These are phyloP conservation scores for Corynorhinus townsendii DNA, from an alignment of 2,113 vertebrate species.

Conservation along the genomic window DNA sequence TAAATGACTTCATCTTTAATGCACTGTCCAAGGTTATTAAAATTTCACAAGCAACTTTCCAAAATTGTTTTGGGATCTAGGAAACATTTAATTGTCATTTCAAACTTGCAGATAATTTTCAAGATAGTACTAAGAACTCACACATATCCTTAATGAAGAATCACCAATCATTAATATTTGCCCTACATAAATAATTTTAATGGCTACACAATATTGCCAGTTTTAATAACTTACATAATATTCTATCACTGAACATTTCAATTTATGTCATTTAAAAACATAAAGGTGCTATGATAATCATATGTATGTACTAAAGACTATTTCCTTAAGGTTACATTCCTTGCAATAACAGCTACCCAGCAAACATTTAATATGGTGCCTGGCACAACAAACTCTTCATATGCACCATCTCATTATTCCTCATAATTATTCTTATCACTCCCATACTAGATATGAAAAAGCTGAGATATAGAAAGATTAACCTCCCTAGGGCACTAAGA, in stretches of 20 bases:
- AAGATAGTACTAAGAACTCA: neutral
- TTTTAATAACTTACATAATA: neutral
- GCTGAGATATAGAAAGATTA: conserved; percentile 13
- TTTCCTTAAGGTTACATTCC: neutral
- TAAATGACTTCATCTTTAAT: neutral
- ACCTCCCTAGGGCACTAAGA: neutral
- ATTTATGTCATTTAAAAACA: conserved; percentile 26
- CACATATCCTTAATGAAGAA: neutral
- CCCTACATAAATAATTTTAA: neutral
- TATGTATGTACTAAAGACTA: neutral
- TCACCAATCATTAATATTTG: conserved; percentile 7
- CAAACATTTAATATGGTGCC: neutral
- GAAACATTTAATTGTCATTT: conserved; percentile 21
- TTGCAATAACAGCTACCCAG: neutral
- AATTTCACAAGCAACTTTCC: neutral
- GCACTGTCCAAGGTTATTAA: neutral
- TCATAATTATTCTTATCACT: neutral
- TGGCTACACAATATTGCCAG: neutral
- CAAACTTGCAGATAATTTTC: neutral
- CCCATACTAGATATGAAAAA: neutral
- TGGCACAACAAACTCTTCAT: neutral
- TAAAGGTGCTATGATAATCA: neutral
- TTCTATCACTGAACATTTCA: neutral
- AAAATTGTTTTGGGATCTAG: neutral
- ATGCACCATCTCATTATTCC: conserved; percentile 10